Conservation (phyloP, 2,888 invertebrate genomes). For the Cosmorhoe ocellata region DNA sequence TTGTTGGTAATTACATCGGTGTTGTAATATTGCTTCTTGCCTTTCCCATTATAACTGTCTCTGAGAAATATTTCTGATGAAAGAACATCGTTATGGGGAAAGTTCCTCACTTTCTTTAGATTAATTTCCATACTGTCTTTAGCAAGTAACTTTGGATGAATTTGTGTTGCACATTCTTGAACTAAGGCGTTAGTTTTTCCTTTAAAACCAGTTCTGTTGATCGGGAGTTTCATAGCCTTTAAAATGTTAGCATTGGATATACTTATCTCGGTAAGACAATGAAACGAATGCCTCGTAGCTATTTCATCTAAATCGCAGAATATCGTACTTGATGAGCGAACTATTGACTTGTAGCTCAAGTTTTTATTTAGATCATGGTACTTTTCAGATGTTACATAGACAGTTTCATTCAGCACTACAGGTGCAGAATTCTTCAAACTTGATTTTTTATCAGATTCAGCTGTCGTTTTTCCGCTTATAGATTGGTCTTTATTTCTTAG, state of each 20-base stretch:
- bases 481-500: slow-evolving; percentile 27
- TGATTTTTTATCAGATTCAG: slow-evolving; percentile 30
- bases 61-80: slow-evolving; percentile 61
- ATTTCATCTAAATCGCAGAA: slow-evolving; percentile 70
- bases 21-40: slow-evolving; percentile 36
- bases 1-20: slow-evolving; percentile 42
- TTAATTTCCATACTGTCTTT: slow-evolving; percentile 46
- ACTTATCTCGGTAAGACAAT: slow-evolving; percentile 47
- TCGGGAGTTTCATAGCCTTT: slow-evolving; percentile 39
- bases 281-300: slow-evolving; percentile 63
- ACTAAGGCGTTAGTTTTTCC: slow-evolving; percentile 50
- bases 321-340: slow-evolving; percentile 62
- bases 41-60: slow-evolving; percentile 43
- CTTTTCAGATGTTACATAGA: slow-evolving; percentile 56
- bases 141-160: slow-evolving; percentile 45
- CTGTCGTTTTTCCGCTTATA: slow-evolving; percentile 28
- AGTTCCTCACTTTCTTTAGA: slow-evolving; percentile 43
- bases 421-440: slow-evolving; percentile 26
- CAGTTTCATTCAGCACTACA: slow-evolving; percentile 26
- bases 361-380: slow-evolving; percentile 51
- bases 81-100: slow-evolving; percentile 40
- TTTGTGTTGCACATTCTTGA: slow-evolving; percentile 61
- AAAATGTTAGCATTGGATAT: slow-evolving; percentile 46
- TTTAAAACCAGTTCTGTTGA: slow-evolving; percentile 40
- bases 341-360: slow-evolving; percentile 43